Base-by-base conservation (phyloP, 2,113 vertebrate species). In the Bettongia penicillata region DNA sequence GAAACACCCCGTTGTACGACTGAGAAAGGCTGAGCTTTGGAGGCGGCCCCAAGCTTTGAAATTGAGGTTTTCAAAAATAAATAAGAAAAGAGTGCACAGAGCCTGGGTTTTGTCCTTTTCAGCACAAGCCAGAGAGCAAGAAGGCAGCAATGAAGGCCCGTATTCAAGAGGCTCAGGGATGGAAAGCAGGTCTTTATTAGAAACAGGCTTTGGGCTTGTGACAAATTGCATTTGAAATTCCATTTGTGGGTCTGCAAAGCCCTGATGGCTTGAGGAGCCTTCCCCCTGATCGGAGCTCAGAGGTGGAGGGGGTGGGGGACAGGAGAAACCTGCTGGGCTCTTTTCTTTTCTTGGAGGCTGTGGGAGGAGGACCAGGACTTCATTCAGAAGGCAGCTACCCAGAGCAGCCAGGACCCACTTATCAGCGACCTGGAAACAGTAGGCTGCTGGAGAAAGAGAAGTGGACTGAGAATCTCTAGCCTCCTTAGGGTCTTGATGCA, bases 51-150 rank as follows among this genome's bases (percentile, higher is more conserved):
- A 53, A 51, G 22, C 90, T 94, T 53, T 16, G 50, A 91, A 93
- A 52, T 8, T 91, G 91, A 37, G 37, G 23, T 90, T 90, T 95
- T 84, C 47, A 51, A 55, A 37, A 90, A 53, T 93, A 91, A 37
- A 53, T 95, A 55, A 90, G 43, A 89, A 19, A 92, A 47, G 55
- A 6, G 0, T 77, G 96, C 8, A 52, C 91, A 90, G 68, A 91
- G 47, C 95, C 96, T 97, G 95, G 0, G 51, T 94, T 95, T 95
- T 97, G 31, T 98, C 95, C 37, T 91, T 97, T 96, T 96, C 91
- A 51, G 26, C 91, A 37, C 11, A 93, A 91, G 96, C 90, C 96
- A 93, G 95, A 95, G 95, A 97, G 94, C 53, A 93, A 94, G 96
- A 96, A 94, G 92, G 19, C 94, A 53, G 90, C 96, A 94, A 91